A percentile compares a stretch with the other conserved stretches of the same genome.
Conservation (phyloP, 2,797 vertebrate species). For the Falco novaeseelandiae region DNA sequence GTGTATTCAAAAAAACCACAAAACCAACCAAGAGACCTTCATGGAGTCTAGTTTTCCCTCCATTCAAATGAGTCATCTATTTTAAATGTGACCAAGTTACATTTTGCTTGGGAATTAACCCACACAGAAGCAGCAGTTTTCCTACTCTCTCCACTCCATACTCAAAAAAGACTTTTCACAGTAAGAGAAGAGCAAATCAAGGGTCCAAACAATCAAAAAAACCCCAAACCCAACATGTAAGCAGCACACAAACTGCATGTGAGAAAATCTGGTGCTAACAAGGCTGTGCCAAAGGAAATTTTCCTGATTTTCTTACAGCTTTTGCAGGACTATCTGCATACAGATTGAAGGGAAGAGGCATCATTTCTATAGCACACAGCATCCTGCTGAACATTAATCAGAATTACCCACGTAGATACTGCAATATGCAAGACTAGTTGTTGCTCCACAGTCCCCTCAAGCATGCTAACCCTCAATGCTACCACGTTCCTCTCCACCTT, state of each 20-base stretch:
- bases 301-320: neutral
- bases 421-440: constrained; percentile 32
- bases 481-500: neutral
- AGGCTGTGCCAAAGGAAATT: neutral
- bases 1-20: neutral
- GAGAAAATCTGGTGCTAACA: neutral
- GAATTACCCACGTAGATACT: constrained; percentile 18
- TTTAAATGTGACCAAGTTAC: neutral
- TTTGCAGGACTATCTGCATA: neutral
- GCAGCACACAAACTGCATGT: neutral
- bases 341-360: neutral
- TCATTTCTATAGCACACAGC: neutral
- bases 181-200: neutral
- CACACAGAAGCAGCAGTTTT: neutral
- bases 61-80: neutral
- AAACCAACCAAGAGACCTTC: neutral
- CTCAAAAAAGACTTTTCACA: neutral
- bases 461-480: accelerated
- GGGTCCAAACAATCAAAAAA: neutral
- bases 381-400: constrained; percentile 45
- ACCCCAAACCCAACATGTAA: neutral
- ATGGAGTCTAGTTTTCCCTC: neutral
- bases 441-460: neutral
- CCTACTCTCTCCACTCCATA: neutral
- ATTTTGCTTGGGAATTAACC: neutral